Conservation (phyloP, 2,113 vertebrate species). For the Noctilio leporinus region DNA sequence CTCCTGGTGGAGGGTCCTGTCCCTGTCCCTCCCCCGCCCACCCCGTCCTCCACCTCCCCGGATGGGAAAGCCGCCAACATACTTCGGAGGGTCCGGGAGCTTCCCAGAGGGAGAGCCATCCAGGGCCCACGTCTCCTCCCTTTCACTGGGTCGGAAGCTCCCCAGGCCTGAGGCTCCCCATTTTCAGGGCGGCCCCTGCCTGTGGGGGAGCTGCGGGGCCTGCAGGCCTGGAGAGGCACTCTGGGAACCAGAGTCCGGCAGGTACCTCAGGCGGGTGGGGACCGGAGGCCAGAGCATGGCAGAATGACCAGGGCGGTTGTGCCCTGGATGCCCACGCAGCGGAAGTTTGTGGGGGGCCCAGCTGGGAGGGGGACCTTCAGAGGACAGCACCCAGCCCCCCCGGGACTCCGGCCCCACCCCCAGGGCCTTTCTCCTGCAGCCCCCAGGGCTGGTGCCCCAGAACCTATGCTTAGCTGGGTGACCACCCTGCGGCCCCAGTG, state of each 20-base stretch:
- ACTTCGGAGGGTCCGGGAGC: background rate
- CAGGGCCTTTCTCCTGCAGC: background rate
- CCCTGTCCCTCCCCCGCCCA: background rate
- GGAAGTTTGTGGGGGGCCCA: background rate
- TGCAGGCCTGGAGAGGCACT: background rate
- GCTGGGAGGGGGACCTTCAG: background rate
- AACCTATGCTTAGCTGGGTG: fast-evolving
- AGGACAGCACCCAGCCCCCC: background rate
- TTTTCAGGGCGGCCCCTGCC: background rate
- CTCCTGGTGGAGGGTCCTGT: background rate
- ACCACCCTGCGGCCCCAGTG: background rate
- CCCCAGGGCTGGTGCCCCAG: fast-evolving
- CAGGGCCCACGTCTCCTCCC: background rate
- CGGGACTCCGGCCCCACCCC: background rate
- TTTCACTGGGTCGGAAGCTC: background rate
- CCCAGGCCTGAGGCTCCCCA: background rate
- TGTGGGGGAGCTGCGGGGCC: background rate
- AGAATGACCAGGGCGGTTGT: background rate
- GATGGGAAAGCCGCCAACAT: background rate
- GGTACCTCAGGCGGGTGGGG: fast-evolving
- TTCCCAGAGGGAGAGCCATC: background rate
- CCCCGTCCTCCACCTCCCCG: background rate
- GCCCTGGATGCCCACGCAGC: background rate
- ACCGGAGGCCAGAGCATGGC: fast-evolving
- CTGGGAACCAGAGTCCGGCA: background rate